Percentiles rank a stretch among this genome's conserved stretches.
These are phyloP conservation scores for Brachionus rubens DNA, from an alignment of 1,140 invertebrate genomes.

Conservation along the genomic window DNA sequence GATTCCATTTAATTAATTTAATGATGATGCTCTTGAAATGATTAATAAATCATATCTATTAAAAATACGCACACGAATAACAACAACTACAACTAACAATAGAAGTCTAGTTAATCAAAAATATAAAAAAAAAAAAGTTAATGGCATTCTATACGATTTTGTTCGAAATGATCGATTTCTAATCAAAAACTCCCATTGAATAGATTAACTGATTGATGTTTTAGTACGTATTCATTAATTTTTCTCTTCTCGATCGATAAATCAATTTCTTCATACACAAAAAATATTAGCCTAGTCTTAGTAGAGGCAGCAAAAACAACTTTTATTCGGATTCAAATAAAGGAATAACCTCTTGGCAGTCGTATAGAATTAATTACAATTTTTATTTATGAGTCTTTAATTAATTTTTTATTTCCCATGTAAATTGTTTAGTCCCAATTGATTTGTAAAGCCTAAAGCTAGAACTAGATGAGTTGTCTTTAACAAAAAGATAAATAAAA, in stretches of 20 bases:
- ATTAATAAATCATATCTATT: constrained; percentile 34
- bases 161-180: constrained; percentile 3
- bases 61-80: background rate
- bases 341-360: too few species aligned
- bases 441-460: too few species aligned
- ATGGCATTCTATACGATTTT: background rate
- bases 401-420: too few species aligned
- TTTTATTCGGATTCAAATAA: too few species aligned
- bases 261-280: background rate
- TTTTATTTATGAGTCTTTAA: too few species aligned
- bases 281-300: constrained; percentile 27
- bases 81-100: too few species aligned
- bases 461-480: too few species aligned
- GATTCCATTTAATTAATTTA: background rate
- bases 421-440: too few species aligned
- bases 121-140: background rate
- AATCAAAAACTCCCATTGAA: background rate
- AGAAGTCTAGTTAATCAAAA: constrained; percentile 34
- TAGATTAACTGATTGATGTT: constrained; percentile 42
- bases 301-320: too few species aligned
- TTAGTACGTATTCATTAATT: constrained; percentile 12
- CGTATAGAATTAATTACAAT: too few species aligned
- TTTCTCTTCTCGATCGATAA: constrained; percentile 27
- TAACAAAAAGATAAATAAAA: too few species aligned
- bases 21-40: constrained; percentile 29